These are phyloP conservation scores for Amiota minor DNA, from an alignment of 2,888 invertebrate genomes.

Conservation along the genomic window DNA sequence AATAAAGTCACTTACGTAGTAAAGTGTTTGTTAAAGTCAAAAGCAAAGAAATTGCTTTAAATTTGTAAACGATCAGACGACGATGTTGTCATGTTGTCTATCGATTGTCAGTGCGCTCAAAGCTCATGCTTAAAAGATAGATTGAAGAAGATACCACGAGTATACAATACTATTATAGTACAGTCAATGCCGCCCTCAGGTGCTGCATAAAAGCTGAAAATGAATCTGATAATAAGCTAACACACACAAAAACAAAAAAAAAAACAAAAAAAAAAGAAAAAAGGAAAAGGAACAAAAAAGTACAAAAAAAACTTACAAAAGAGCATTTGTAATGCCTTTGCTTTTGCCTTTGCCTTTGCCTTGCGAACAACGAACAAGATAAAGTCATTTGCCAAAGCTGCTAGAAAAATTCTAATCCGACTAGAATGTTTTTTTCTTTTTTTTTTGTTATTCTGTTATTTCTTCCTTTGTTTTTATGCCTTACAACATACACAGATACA, in stretches of 20 bases:
- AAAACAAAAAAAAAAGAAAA: not conserved
- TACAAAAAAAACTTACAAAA: not conserved
- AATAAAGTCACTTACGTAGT: not conserved
- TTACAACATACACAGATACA: slow-evolving; percentile 4
- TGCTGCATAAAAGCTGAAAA: slow-evolving; percentile 7
- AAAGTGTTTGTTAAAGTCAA: no score
- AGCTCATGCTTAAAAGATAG: not conserved
- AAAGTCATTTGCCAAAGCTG: slow-evolving; percentile 28
- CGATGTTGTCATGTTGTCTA: not conserved
- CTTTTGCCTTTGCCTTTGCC: not conserved
- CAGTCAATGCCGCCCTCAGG: not conserved
- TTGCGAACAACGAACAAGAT: slow-evolving; percentile 15
- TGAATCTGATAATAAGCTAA: slow-evolving; percentile 8
- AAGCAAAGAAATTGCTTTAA: not conserved
- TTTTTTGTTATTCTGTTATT: not conserved
- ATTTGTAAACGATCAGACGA: not conserved
- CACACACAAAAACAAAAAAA: not conserved
- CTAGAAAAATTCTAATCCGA: slow-evolving; percentile 26
- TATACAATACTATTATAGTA: no score
- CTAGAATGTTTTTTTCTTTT: not conserved
- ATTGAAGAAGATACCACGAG: not conserved
- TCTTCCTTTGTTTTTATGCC: not conserved
- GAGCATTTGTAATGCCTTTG: slow-evolving; percentile 19
- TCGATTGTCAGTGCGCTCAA: no score
- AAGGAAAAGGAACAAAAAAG: not conserved